A percentile compares a stretch with the other conserved stretches of the same genome.
Conservation (phyloP, 1,140 invertebrate species). For the Lepidurus apus region DNA sequence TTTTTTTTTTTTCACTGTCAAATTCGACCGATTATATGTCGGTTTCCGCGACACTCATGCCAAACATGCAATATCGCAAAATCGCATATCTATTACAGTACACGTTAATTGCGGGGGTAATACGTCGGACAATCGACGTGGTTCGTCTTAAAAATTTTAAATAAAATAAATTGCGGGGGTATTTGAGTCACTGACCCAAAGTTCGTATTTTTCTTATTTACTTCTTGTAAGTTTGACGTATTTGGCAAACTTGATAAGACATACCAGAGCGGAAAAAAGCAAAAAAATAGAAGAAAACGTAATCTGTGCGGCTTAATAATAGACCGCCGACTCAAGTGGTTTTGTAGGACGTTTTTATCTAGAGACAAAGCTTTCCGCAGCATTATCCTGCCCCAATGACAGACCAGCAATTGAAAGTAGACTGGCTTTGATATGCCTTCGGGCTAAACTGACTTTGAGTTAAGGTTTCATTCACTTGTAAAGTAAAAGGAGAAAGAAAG, state of each 20-base stretch:
- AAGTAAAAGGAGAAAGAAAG: no score
- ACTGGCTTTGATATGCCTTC: neutral
- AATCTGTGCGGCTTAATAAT: conserved; percentile 12
- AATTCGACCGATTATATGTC: neutral
- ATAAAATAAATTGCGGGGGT: no score
- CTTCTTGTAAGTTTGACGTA: no score
- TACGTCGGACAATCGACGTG: no score
- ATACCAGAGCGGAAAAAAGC: neutral
- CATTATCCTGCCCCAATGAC: neutral
- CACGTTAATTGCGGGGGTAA: no score
- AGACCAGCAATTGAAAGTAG: conserved; percentile 6
- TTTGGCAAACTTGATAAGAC: neutral
- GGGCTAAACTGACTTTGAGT: neutral
- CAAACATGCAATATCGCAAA: no score
- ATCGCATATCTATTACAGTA: no score
- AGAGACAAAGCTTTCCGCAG: conserved; percentile 11
- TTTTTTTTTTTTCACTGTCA: neutral
- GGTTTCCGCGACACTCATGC: no score
- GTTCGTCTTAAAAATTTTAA: no score
- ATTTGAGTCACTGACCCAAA: no score
- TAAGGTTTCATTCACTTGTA: neutral
- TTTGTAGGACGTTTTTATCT: neutral
- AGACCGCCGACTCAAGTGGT: conserved; percentile 16
- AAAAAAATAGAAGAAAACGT: neutral
- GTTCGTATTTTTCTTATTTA: no score